Evolutionary conservation across 2,797 vertebrate species (phyloP).

Genomic region (Platalea minor): DNA sequence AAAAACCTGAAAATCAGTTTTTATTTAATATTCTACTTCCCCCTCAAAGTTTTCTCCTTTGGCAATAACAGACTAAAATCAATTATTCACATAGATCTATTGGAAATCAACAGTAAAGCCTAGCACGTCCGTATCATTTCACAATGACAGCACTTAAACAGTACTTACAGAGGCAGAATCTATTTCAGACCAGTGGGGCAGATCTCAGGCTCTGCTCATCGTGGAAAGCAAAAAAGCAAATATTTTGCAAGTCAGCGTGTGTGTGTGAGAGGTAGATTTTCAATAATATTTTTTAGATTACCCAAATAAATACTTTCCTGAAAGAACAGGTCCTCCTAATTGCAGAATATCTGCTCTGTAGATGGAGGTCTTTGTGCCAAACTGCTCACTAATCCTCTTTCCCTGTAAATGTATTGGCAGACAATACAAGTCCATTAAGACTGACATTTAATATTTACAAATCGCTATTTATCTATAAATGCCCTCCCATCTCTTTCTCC

Average conservation of each 20-base stretch:
- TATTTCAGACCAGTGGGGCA: background rate
- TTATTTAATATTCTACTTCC: background rate
- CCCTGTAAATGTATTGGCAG: background rate
- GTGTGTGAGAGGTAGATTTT: background rate
- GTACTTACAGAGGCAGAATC: background rate
- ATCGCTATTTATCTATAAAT: background rate
- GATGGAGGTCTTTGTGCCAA: background rate
- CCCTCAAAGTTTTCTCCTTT: background rate
- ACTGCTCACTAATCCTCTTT: background rate
- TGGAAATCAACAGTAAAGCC: background rate
- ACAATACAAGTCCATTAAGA: background rate
- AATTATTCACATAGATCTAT: background rate
- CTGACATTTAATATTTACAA: conserved; percentile 24
- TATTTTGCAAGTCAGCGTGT: background rate
- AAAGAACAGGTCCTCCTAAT: background rate
- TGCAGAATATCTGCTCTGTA: background rate
- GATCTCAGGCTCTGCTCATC: background rate
- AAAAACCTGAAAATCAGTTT: background rate
- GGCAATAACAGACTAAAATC: background rate
- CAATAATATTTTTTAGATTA: background rate
- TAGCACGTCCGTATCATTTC: background rate
- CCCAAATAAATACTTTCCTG: background rate
- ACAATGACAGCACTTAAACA: background rate
- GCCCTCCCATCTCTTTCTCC: background rate
- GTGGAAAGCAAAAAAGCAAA: background rate